These are phyloP conservation scores for Calyptomena viridis DNA, from an alignment of 2,113 vertebrate species.

Conservation along the genomic window DNA sequence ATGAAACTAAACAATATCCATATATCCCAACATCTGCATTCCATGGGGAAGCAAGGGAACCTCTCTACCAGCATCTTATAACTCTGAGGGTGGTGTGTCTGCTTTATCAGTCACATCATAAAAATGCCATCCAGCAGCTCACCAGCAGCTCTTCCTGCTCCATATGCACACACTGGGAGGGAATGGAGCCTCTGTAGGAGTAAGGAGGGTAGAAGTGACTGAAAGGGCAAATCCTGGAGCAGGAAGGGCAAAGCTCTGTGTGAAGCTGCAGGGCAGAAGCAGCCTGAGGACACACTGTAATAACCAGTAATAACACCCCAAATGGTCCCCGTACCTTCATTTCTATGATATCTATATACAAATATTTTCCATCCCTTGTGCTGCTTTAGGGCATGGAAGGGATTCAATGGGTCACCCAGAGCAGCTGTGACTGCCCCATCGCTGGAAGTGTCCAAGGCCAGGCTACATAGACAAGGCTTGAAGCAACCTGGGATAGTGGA, in stretches of 20 bases:
- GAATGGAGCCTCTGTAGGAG: background rate
- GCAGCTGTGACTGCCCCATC: background rate
- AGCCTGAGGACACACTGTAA: background rate
- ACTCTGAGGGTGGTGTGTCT: background rate
- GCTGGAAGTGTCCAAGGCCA: background rate
- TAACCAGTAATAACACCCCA: background rate
- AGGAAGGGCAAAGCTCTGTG: background rate
- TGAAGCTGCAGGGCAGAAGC: background rate
- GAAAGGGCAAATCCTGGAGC: background rate
- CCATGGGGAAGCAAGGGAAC: background rate
- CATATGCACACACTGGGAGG: fast-evolving
- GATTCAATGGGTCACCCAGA: background rate
- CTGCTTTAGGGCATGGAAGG: background rate
- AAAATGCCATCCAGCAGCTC: background rate
- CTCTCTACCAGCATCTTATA: background rate
- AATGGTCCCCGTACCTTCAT: background rate
- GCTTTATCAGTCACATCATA: background rate
- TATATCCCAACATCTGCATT: background rate
- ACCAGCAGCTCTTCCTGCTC: background rate
- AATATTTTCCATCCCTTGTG: background rate
- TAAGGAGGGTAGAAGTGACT: background rate
- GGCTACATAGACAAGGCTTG: fast-evolving
- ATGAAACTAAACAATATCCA: background rate
- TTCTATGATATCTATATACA: background rate
- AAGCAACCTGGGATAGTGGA: background rate